These are phyloP conservation scores for Actinopyga echinites DNA, from an alignment of 53 echinoderm and acorn worm genomes.

Conservation along the genomic window DNA sequence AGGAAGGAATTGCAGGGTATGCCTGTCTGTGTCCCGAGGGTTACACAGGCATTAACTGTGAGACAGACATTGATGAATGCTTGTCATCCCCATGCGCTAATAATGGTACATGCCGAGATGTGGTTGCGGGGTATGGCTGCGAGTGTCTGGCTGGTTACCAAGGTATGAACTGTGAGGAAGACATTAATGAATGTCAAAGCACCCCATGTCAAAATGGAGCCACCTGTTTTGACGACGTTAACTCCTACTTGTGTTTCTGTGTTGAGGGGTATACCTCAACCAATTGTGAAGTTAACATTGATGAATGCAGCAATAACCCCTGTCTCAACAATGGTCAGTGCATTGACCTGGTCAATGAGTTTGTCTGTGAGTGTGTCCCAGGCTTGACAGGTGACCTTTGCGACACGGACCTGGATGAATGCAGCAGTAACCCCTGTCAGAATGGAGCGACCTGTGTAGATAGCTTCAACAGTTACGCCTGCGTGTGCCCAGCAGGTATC, in stretches of 20 bases:
- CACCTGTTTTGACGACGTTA: slow-evolving; percentile 50
- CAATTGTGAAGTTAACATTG: slow-evolving; percentile 56
- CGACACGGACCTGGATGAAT: slow-evolving; percentile 57
- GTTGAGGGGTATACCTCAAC: slow-evolving; percentile 39
- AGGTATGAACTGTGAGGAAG: slow-evolving; percentile 61
- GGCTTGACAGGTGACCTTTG: slow-evolving; percentile 36
- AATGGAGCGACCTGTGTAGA: slow-evolving; percentile 56
- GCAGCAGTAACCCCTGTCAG: slow-evolving; percentile 55
- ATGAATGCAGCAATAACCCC: slow-evolving; percentile 67
- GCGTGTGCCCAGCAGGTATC: slow-evolving; percentile 53
- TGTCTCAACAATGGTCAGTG: slow-evolving; percentile 68
- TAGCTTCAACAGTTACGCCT: slow-evolving; percentile 46
- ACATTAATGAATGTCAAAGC: slow-evolving; percentile 65
- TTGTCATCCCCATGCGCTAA: slow-evolving; percentile 56
- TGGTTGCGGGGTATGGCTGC: slow-evolving; percentile 50
- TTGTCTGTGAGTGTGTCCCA: slow-evolving; percentile 51
- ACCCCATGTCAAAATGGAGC: slow-evolving; percentile 68
- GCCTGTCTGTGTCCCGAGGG: slow-evolving; percentile 58
- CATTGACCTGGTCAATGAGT: slow-evolving; percentile 50
- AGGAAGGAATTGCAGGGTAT: slow-evolving; percentile 56
- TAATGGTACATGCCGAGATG: slow-evolving; percentile 59
- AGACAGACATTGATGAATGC: slow-evolving; percentile 63
- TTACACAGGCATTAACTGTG: slow-evolving; percentile 54
- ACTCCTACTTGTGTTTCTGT: slow-evolving; percentile 57
- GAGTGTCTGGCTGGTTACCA: slow-evolving; percentile 59